A percentile compares a stretch with the other conserved stretches of the same genome.
phyloP scores from a whole-genome alignment of 2,113 vertebrate species.

The Oreochromis spilurus region DNA sequence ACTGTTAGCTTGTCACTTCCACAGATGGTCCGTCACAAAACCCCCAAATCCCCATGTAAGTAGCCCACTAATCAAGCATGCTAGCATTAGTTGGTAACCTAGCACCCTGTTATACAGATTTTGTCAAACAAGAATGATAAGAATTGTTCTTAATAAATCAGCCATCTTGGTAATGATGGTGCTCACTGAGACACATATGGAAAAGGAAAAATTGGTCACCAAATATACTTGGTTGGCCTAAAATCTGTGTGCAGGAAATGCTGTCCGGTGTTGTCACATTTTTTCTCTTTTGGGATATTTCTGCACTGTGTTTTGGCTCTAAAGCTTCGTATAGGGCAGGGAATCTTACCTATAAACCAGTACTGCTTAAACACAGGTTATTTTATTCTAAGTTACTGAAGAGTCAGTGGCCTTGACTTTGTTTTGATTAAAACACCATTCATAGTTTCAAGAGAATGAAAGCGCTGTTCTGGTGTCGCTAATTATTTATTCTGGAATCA shows the following conservation, averaged over 20 bases:
- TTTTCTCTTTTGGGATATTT: background rate
- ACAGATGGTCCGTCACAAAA: too few species aligned
- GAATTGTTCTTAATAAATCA: background rate
- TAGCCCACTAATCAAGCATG: background rate
- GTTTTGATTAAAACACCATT: background rate
- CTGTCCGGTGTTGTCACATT: background rate
- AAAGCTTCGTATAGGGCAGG: fast-evolving
- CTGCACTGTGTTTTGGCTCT: background rate
- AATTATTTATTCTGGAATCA: background rate
- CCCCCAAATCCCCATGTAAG: background rate
- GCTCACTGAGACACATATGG: background rate
- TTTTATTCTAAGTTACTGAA: background rate
- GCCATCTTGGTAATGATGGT: background rate
- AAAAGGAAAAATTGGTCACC: background rate
- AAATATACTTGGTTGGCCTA: background rate
- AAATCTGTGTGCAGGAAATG: background rate
- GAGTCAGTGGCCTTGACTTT: background rate
- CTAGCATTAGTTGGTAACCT: background rate
- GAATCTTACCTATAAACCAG: background rate
- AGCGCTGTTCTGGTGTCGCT: background rate
- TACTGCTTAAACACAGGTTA: background rate
- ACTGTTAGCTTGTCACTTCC: too few species aligned
- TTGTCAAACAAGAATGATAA: background rate
- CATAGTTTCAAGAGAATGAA: background rate
- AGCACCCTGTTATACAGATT: background rate